phyloP scores from a whole-genome alignment of 2,888 invertebrate genomes.

The Cerceris ruficornis region DNA sequence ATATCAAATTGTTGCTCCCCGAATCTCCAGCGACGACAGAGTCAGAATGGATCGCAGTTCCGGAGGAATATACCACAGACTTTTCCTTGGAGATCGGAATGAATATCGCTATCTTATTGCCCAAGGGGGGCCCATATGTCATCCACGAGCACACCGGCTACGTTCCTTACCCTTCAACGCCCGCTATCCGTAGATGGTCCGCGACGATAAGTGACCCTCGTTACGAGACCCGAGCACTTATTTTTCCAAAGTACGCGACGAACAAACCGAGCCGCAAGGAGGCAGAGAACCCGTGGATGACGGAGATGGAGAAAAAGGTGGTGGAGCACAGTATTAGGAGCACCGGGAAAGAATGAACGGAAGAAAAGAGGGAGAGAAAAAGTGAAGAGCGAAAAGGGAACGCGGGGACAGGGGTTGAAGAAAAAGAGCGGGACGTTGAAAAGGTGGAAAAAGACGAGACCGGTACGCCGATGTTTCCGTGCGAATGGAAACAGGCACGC shows the following conservation, averaged over 20 bases:
- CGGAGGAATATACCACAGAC: not conserved
- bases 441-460: conserved; percentile 37
- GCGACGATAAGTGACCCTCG: conserved; percentile 61
- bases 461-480: conserved; percentile 57
- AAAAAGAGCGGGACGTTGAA: conserved; percentile 18
- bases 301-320: not conserved
- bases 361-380: conserved; percentile 20
- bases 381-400: conserved; percentile 3
- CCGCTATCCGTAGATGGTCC: conserved; percentile 50
- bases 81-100: conserved; percentile 10
- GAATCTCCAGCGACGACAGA: no score
- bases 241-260: conserved; percentile 32
- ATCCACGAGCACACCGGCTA: conserved; percentile 19
- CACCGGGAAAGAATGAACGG: conserved; percentile 9
- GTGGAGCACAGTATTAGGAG: no score
- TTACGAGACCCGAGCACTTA: conserved; percentile 47
- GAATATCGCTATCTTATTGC: conserved; percentile 43
- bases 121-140: conserved; percentile 30
- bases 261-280: conserved; percentile 33
- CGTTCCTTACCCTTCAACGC: not conserved
- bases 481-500: conserved; percentile 64
- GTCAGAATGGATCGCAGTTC: no score
- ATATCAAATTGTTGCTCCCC: no score
- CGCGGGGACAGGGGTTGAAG: conserved; percentile 11
- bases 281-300: not conserved